Percentiles rank a stretch among this genome's conserved stretches.
Evolutionary conservation across 2,888 invertebrate genomes (phyloP).

Genomic region (Tetranychus piercei): DNA sequence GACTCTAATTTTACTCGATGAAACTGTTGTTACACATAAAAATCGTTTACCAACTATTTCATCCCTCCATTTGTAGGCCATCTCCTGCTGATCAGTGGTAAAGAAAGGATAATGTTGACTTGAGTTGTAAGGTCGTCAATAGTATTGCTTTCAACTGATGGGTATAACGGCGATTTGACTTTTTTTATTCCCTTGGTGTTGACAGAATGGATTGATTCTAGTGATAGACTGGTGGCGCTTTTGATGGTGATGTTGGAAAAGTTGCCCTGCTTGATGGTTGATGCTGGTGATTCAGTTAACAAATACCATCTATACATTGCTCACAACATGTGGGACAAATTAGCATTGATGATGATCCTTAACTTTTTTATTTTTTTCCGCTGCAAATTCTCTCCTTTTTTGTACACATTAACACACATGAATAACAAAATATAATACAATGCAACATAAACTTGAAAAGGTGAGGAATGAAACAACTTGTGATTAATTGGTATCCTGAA

Average conservation of each 20-base stretch:
- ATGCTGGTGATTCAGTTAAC: conserved; percentile 1
- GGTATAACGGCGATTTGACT: background rate
- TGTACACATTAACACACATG: background rate
- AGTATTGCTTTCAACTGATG: background rate
- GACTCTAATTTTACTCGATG: background rate
- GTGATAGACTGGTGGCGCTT: background rate
- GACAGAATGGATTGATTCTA: background rate
- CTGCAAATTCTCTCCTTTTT: background rate
- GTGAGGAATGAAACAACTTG: no score
- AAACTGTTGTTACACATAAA: background rate
- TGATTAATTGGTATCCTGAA: no score
- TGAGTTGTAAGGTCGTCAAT: no score
- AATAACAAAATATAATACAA: background rate
- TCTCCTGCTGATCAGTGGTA: background rate
- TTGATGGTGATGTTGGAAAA: background rate
- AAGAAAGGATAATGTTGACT: background rate
- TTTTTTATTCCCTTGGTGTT: background rate
- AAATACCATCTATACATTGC: background rate
- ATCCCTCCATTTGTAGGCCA: conserved; percentile 11
- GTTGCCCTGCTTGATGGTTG: background rate
- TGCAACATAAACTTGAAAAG: no score
- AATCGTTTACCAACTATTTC: conserved; percentile 11
- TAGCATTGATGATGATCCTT: background rate
- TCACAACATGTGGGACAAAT: background rate
- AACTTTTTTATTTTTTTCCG: background rate